Conservation (phyloP, 2,113 vertebrate species). For the Sorex araneus region DNA sequence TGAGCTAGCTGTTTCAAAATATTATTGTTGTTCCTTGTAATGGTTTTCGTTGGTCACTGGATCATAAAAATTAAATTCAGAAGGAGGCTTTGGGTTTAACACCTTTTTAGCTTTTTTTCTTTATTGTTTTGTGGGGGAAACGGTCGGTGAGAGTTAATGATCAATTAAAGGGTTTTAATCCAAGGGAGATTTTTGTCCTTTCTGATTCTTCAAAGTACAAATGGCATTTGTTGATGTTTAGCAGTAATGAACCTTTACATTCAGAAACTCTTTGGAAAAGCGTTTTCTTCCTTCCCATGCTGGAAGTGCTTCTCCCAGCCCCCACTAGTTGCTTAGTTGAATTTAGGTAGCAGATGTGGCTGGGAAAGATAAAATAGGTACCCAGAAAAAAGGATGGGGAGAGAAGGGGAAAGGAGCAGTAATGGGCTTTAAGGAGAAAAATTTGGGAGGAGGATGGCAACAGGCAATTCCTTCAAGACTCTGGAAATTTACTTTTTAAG, state of each 20-base stretch:
- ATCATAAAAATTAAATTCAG: conserved; percentile 75
- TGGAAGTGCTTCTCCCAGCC: neutral
- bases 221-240: conserved; percentile 6
- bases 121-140: neutral
- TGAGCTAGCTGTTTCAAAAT: conserved; percentile 86
- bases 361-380: conserved; percentile 23
- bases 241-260: neutral
- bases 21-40: conserved; percentile 80
- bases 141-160: conserved; percentile 13
- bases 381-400: neutral
- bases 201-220: neutral
- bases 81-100: conserved; percentile 52
- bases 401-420: conserved; percentile 21
- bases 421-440: neutral
- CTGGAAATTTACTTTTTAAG: conserved; percentile 48
- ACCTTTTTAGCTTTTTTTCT: conserved; percentile 37
- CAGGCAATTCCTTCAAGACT: conserved; percentile 34
- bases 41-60: conserved; percentile 71
- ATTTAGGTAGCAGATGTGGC: conserved; percentile 56
- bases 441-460: neutral
- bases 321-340: neutral
- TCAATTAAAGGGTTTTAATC: conserved; percentile 28
- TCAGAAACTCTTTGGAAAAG: neutral
- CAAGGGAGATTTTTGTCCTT: conserved; percentile 44
- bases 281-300: conserved; percentile 13